A percentile compares a stretch with the other conserved stretches of the same genome.
phyloP scores from a whole-genome alignment of 2,113 vertebrate species.

The Paramormyrops kingsleyae region DNA sequence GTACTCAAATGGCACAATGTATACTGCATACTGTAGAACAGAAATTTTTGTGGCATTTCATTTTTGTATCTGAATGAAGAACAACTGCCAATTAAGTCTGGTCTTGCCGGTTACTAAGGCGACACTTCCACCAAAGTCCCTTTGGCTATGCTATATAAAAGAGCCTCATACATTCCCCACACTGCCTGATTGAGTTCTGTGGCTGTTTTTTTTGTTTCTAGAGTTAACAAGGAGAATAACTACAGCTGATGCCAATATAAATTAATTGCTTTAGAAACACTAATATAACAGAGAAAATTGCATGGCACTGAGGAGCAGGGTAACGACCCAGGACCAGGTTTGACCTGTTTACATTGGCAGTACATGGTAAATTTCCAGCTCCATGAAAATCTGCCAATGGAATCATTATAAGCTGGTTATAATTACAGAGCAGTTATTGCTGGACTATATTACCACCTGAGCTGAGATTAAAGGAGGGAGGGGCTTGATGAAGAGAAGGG shows the following conservation, averaged over 20 bases:
- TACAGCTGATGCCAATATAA: background rate
- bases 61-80: background rate
- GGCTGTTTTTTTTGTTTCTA: background rate
- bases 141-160: background rate
- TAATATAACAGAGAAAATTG: background rate
- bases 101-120: background rate
- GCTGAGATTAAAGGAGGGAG: background rate
- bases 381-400: background rate
- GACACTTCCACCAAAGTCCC: background rate
- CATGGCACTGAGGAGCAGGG: background rate
- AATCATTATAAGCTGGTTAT: background rate
- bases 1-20: background rate
- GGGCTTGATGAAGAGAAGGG: background rate
- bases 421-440: background rate
- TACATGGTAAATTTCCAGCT: background rate
- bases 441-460: background rate
- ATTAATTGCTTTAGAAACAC: conserved; percentile 1
- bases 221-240: background rate
- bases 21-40: background rate
- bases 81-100: background rate
- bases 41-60: background rate
- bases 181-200: background rate
- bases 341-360: conserved; percentile 1
- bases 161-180: background rate
- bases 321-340: background rate